phyloP scores from a whole-genome alignment of 1,140 invertebrate genomes.

The Mya arenaria region DNA sequence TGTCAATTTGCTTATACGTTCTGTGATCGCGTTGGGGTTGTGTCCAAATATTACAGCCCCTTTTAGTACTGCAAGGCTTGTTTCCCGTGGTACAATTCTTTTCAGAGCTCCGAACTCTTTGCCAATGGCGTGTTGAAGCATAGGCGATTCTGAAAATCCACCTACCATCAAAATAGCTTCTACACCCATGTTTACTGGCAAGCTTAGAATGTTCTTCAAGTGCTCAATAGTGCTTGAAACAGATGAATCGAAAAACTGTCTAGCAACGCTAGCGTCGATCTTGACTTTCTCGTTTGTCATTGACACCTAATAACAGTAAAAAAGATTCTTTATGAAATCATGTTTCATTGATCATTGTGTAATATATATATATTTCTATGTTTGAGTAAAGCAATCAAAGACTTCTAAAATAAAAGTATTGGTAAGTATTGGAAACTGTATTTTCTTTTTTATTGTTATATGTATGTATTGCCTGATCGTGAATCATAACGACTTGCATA shows the following conservation, averaged over 20 bases:
- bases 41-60: constrained; percentile 40
- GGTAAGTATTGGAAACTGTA: too few species aligned
- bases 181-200: background rate
- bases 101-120: background rate
- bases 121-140: constrained; percentile 28
- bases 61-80: constrained; percentile 15
- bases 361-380: too few species aligned
- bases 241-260: background rate
- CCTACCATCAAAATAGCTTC: constrained; percentile 16
- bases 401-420: too few species aligned
- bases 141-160: constrained; percentile 41
- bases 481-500: too few species aligned
- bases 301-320: background rate
- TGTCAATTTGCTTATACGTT: constrained; percentile 32
- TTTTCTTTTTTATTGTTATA: too few species aligned
- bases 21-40: background rate
- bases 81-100: background rate
- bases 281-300: background rate
- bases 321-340: background rate
- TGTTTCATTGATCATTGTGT: too few species aligned
- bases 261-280: background rate
- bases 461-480: too few species aligned
- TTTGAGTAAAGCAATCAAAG: too few species aligned
- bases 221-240: background rate
- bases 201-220: background rate